Evolutionary conservation across 2,113 vertebrate species (phyloP).

Genomic region (Sylvicapra grimmia): DNA sequence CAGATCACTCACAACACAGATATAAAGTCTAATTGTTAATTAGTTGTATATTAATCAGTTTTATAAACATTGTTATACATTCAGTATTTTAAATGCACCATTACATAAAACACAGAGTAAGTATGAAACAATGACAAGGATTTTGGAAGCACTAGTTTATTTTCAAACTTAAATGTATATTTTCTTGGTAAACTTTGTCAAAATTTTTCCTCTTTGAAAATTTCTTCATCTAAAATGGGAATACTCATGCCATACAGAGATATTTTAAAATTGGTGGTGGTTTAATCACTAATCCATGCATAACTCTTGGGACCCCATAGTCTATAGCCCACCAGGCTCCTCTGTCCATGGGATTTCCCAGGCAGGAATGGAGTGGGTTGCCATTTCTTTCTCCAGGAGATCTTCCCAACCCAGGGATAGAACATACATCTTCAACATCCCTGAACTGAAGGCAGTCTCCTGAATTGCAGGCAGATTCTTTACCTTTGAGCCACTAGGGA

Average conservation of each 20-base stretch:
- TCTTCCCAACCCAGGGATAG: not conserved
- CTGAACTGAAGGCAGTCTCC: not conserved
- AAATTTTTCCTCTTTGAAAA: not conserved
- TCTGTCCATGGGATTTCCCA: not conserved
- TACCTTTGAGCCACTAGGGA: not conserved
- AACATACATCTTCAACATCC: not conserved
- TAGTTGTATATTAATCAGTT: not conserved
- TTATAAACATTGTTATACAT: not conserved
- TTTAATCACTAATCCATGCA: accelerated
- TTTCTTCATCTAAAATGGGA: not conserved
- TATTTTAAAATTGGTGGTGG: not conserved
- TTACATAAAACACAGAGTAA: not conserved
- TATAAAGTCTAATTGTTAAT: not conserved
- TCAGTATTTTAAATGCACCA: not conserved
- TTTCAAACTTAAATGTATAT: not conserved
- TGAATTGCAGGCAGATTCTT: not conserved
- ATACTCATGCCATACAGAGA: not conserved
- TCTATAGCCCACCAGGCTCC: not conserved
- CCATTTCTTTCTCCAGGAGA: not conserved
- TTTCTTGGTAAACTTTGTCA: not conserved
- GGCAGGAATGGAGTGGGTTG: not conserved
- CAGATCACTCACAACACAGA: not conserved
- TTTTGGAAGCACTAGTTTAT: not conserved
- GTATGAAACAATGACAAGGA: not conserved
- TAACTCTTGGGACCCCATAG: not conserved